These are phyloP conservation scores for Ridgeia piscesae DNA, from an alignment of 1,140 invertebrate genomes.

Conservation along the genomic window DNA sequence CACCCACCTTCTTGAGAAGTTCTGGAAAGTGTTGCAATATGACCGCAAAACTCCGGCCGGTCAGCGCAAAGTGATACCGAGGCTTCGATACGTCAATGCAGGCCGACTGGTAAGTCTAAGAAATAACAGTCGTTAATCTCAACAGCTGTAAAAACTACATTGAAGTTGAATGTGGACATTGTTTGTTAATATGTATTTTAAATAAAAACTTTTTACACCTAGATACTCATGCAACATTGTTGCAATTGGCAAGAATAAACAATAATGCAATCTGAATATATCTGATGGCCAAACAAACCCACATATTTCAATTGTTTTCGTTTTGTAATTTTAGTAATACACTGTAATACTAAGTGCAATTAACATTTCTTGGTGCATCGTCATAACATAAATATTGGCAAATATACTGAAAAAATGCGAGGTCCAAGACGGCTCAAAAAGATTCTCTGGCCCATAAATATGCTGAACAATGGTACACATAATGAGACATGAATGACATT, in stretches of 20 bases:
- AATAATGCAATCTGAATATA: neutral
- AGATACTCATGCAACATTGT: neutral
- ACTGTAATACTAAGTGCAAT: neutral
- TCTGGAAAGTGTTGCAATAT: constrained; percentile 75
- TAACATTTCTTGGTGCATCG: neutral
- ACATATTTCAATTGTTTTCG: neutral
- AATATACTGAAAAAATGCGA: neutral
- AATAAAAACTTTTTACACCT: too few species aligned
- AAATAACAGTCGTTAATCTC: neutral
- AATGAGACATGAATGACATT: too few species aligned
- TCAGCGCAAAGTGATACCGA: constrained; percentile 76
- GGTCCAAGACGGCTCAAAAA: neutral
- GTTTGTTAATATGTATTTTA: too few species aligned
- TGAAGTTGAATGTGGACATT: neutral
- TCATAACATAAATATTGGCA: neutral
- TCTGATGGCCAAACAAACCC: neutral
- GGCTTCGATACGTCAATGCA: neutral
- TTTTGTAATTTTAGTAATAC: too few species aligned
- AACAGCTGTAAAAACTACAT: neutral
- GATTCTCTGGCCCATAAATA: neutral
- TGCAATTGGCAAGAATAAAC: neutral
- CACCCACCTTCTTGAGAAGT: constrained; percentile 64
- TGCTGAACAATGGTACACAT: neutral
- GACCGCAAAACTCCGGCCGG: constrained; percentile 73
- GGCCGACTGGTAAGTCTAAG: neutral